phyloP scores from a whole-genome alignment of 2,888 invertebrate species.

The Polylopha cassiicola region DNA sequence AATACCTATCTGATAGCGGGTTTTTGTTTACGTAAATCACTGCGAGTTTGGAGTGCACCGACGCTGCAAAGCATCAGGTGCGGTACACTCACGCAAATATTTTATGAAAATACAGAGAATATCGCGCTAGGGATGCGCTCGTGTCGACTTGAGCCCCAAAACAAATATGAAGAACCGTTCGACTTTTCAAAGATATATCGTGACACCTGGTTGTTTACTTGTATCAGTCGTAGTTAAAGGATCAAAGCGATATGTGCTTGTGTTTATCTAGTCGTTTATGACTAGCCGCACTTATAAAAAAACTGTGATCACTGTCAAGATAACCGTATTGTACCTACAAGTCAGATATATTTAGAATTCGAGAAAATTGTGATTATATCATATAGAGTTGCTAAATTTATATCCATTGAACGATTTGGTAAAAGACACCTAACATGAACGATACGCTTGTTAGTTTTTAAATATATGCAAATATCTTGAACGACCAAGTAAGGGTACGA shows the following conservation, averaged over 20 bases:
- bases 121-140: slow-evolving; percentile 48
- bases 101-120: slow-evolving; percentile 71
- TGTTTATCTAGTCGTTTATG: too few relatives aligned
- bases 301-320: too few relatives aligned
- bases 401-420: too few relatives aligned
- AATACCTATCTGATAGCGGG: slow-evolving; percentile 40
- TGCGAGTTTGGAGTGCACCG: slow-evolving; percentile 66
- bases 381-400: too few relatives aligned
- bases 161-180: slow-evolving; percentile 14
- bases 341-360: too few relatives aligned
- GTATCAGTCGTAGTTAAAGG: background rate
- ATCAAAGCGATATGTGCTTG: too few relatives aligned
- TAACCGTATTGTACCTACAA: too few relatives aligned
- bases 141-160: slow-evolving; percentile 25
- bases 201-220: slow-evolving; percentile 5
- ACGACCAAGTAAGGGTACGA: slow-evolving; percentile 1
- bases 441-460: background rate
- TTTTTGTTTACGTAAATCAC: slow-evolving; percentile 67
- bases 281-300: too few relatives aligned
- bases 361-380: too few relatives aligned
- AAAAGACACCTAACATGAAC: too few relatives aligned
- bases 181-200: slow-evolving; percentile 16
- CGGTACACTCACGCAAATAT: slow-evolving; percentile 73
- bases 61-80: slow-evolving; percentile 67
- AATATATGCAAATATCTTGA: background rate